These are phyloP conservation scores for Triplophysa tibetana DNA, from an alignment of 2,113 vertebrate species.

Conservation along the genomic window DNA sequence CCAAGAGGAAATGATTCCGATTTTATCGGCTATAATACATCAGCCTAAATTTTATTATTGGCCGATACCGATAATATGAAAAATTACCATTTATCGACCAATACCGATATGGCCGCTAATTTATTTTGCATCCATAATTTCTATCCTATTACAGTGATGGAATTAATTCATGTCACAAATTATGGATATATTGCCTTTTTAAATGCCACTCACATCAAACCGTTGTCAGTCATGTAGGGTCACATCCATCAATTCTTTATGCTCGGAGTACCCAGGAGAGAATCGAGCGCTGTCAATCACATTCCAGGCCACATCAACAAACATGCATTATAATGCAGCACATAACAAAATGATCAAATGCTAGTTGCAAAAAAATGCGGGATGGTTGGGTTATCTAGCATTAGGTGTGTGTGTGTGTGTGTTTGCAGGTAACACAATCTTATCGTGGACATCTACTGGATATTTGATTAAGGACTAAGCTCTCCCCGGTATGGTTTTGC, in stretches of 20 bases:
- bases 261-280: not conserved
- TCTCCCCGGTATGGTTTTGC: constrained; percentile 19
- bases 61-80: too few species aligned
- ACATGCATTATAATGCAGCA: not conserved
- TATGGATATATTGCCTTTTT: constrained; percentile 16
- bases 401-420: not conserved
- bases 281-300: constrained; percentile 22
- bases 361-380: not conserved
- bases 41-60: too few species aligned
- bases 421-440: not conserved
- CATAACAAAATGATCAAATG: not conserved
- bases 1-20: too few species aligned
- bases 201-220: constrained; percentile 29
- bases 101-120: too few species aligned
- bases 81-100: too few species aligned
- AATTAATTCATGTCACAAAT: constrained; percentile 37
- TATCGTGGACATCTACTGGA: constrained; percentile 22
- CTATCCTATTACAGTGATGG: constrained; percentile 2
- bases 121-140: too few species aligned
- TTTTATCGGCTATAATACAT: too few species aligned
- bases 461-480: constrained; percentile 30
- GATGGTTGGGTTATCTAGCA: not conserved
- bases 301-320: not conserved
- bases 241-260: not conserved
- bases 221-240: not conserved